Evolutionary conservation across 2,888 invertebrate genomes (phyloP).

Genomic region (Hyles lineata): DNA sequence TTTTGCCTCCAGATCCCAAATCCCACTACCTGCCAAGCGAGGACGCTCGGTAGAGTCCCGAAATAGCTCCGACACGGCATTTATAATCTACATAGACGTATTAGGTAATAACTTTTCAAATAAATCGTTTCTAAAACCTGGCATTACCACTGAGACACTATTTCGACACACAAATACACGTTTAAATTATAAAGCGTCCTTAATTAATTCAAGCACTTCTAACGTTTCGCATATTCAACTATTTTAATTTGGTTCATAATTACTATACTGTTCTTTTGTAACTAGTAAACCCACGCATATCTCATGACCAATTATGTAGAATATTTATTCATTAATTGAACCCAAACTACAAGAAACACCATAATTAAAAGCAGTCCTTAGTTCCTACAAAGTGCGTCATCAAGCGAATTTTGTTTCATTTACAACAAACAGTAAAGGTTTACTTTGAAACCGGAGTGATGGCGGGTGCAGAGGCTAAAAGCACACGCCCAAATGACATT

Average conservation of each 20-base stretch:
- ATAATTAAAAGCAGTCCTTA: background rate
- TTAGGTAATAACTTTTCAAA: background rate
- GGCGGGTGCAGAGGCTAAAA: conserved; percentile 22
- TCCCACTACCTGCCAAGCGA: conserved; percentile 30
- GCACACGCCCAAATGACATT: conserved; percentile 43
- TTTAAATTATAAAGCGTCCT: background rate
- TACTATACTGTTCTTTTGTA: background rate
- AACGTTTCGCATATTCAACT: background rate
- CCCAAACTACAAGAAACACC: background rate
- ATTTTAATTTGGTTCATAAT: background rate
- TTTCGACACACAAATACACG: background rate
- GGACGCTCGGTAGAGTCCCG: background rate
- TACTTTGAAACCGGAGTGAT: conserved; percentile 17
- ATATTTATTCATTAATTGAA: background rate
- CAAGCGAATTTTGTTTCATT: background rate
- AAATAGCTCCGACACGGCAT: conserved; percentile 23
- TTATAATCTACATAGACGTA: conserved; percentile 5
- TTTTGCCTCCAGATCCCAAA: conserved; percentile 31
- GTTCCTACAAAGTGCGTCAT: background rate
- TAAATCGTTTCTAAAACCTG: background rate
- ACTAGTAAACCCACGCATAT: too few relatives aligned
- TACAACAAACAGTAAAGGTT: conserved; percentile 4
- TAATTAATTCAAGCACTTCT: background rate
- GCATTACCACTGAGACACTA: background rate
- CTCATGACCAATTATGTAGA: background rate